Evolutionary conservation across 2,888 invertebrate genomes (phyloP).

Genomic region (Lasius platythorax): DNA sequence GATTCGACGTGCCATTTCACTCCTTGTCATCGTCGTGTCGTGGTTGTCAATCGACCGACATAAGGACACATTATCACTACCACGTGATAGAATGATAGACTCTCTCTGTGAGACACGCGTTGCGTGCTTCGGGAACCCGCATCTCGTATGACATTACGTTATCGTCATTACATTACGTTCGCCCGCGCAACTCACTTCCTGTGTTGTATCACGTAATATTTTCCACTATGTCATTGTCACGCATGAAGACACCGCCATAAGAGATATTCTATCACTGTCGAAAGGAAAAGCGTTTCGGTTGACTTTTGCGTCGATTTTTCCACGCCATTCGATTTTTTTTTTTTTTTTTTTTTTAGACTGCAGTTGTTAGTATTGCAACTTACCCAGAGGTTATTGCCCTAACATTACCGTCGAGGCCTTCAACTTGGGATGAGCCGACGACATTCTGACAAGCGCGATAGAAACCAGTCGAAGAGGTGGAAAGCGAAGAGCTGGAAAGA

Average conservation of each 20-base stretch:
- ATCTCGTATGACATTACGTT: slow-evolving; percentile 36
- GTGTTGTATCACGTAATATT: slow-evolving; percentile 21
- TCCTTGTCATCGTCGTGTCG: slow-evolving; percentile 17
- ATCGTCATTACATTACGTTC: slow-evolving; percentile 45
- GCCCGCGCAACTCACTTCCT: slow-evolving; percentile 31
- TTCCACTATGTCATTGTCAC: slow-evolving; percentile 48
- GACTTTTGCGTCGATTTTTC: slow-evolving; percentile 16
- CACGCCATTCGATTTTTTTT: background rate
- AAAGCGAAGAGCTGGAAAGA: slow-evolving; percentile 35
- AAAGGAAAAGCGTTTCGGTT: slow-evolving; percentile 12
- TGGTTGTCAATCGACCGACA: slow-evolving; percentile 18
- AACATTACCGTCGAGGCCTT: slow-evolving; percentile 32
- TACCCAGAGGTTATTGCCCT: slow-evolving; percentile 38
- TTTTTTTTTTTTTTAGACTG: background rate
- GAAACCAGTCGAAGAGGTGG: slow-evolving; percentile 45
- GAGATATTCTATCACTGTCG: background rate
- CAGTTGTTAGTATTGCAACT: background rate
- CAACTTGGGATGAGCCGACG: slow-evolving; percentile 43
- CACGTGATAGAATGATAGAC: slow-evolving; percentile 9
- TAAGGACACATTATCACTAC: slow-evolving; percentile 43
- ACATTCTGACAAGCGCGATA: slow-evolving; percentile 25
- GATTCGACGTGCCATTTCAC: slow-evolving; percentile 41
- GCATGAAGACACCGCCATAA: background rate
- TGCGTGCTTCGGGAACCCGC: slow-evolving; percentile 37
- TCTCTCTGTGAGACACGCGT: slow-evolving; percentile 4